phyloP scores from a whole-genome alignment of 2,888 invertebrate species.

The Aphidoletes aphidimyza region DNA sequence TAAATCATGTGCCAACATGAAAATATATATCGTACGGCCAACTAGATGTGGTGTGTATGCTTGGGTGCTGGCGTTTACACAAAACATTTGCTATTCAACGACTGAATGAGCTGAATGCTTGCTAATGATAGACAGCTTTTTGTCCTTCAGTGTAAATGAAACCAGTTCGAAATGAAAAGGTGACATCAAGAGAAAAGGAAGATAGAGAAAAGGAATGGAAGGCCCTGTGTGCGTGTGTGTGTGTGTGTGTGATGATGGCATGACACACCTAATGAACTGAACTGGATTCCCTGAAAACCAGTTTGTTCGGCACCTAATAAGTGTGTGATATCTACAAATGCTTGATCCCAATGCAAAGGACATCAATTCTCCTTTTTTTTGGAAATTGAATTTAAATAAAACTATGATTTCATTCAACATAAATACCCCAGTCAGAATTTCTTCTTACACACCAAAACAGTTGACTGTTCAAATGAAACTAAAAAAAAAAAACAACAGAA shows the following conservation, averaged over 20 bases:
- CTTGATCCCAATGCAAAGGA: too few relatives aligned
- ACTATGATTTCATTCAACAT: too few relatives aligned
- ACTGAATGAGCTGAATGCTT: constrained; percentile 13
- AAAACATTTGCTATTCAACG: background rate
- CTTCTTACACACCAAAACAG: too few relatives aligned
- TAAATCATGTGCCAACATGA: background rate
- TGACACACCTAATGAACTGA: constrained; percentile 3
- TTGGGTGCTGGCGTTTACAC: background rate
- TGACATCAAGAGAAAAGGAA: background rate
- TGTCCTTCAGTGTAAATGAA: constrained; percentile 39
- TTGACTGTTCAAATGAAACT: too few relatives aligned
- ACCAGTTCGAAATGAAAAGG: background rate
- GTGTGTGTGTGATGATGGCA: background rate
- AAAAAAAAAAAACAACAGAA: too few relatives aligned
- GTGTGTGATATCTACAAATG: background rate
- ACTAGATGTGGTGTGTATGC: too few relatives aligned
- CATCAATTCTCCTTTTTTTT: background rate
- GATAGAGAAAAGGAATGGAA: too few relatives aligned
- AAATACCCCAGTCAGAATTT: too few relatives aligned
- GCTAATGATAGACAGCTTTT: constrained; percentile 41
- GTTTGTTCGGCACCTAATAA: background rate
- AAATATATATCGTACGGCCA: too few relatives aligned
- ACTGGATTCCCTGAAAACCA: background rate
- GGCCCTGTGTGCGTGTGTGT: too few relatives aligned
- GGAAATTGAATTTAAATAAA: too few relatives aligned